Base-by-base conservation (phyloP, 2,888 invertebrate species). In the Linnaemya vulpina region DNA sequence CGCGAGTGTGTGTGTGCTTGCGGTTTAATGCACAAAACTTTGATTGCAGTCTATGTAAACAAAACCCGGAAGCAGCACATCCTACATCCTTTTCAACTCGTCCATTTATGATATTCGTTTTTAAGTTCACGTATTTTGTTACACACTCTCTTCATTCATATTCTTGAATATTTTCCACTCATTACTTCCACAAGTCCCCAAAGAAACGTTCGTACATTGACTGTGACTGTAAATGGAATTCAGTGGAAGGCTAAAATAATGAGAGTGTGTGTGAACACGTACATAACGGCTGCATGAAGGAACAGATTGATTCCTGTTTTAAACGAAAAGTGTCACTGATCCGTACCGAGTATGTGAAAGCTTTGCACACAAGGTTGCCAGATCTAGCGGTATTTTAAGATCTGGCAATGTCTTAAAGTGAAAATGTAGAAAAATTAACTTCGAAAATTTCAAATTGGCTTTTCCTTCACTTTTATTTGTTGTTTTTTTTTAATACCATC, bases 11-110 rank as follows among this genome's bases (percentile, higher is more conserved):
- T 38, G 62, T 70, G 55, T 30, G 35, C 58, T 20, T 65, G 40
- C 63, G 40, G 30, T 75, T 20, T 20, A 51, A 70, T 63, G 30
- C 40, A 58, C 22, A 74, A 82, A 79, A 75, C 78, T 78, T 82
- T 85, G 78, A 79, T 75, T 82, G 82, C 75, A 83, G 38, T 75
- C 53, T 62, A 82, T 82, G 74, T 70, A 85, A 85, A 85, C 71
- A 83, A 62, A 76, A 79, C 65, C 85, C 82, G 85, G 85, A 82
- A 82, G 71, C 75, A 75, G 71, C 70, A 70, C 43, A 82, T 83
- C 68, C 82, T 75, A 67, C 65, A 85, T 85, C 82, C 85, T 82
- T 75, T 67, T 75, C 49, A 85, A 60, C 82, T 82, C 82, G 82
- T 85, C 17, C 70, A 35, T 55, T 30, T 70, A 49, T 70, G n/a